Evolutionary conservation across 37 sponge, comb jelly and placozoan genomes (phyloP).

Genomic region (Oopsacas minuta): DNA sequence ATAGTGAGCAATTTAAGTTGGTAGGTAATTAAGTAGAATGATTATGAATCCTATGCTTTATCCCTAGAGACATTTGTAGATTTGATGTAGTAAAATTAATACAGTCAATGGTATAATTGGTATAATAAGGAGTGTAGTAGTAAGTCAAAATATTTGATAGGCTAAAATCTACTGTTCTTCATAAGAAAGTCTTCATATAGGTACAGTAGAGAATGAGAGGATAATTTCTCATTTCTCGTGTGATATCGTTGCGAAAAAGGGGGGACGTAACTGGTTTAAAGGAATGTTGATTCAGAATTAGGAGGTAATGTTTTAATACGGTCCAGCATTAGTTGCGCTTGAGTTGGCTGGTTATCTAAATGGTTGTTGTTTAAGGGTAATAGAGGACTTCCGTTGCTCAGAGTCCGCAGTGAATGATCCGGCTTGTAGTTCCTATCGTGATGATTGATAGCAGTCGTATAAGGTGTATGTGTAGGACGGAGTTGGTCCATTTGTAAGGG

Average conservation of each 20-base stretch:
- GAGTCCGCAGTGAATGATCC: background rate
- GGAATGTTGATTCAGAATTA: conserved; percentile 13
- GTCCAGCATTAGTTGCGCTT: background rate
- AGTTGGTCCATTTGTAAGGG: background rate
- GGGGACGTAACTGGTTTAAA: background rate
- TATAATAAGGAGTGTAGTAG: background rate
- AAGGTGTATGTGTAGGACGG: background rate
- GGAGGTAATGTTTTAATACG: conserved; percentile 1
- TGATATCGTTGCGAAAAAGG: background rate
- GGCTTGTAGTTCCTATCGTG: background rate
- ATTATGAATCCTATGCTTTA: too few species aligned
- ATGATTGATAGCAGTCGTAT: background rate
- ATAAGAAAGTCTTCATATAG: background rate
- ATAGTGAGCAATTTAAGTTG: background rate
- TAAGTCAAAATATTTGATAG: background rate
- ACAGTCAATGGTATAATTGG: background rate
- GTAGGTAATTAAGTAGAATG: background rate
- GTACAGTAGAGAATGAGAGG: background rate
- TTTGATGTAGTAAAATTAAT: conserved; percentile 6
- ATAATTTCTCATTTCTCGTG: background rate
- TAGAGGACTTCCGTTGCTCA: background rate
- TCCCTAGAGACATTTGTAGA: too few species aligned
- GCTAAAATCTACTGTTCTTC: conserved; percentile 13
- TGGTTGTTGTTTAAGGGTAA: background rate
- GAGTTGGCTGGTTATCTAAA: background rate